A percentile compares a stretch with the other conserved stretches of the same genome.
Conservation (phyloP, 2,888 invertebrate genomes). For the Xylophagus ater region DNA sequence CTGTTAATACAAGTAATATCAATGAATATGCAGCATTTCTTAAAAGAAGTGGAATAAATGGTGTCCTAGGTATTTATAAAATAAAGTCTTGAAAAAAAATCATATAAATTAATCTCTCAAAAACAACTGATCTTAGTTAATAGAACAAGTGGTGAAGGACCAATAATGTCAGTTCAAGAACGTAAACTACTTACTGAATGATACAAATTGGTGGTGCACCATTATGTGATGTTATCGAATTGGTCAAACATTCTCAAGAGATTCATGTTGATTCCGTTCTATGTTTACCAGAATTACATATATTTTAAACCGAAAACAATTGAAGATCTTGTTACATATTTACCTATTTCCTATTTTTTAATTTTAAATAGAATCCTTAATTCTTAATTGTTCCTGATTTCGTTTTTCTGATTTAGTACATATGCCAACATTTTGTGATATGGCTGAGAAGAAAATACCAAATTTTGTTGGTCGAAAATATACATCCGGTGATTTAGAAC, state of each 20-base stretch:
- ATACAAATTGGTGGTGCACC: conserved; percentile 62
- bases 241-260: conserved; percentile 57
- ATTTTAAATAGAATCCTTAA: too few species aligned
- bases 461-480: conserved; percentile 76
- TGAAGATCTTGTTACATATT: conserved; percentile 52
- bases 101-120: conserved; percentile 2
- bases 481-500: conserved; percentile 59
- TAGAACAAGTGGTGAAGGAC: conserved; percentile 70
- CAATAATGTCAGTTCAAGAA: conserved; percentile 53
- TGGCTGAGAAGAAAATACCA: conserved; percentile 51
- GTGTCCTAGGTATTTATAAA: conserved; percentile 62
- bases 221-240: conserved; percentile 53
- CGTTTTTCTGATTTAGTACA: conserved; percentile 48
- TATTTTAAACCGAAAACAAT: conserved; percentile 58
- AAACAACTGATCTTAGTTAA: conserved; percentile 63
- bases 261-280: conserved; percentile 56
- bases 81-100: too few species aligned
- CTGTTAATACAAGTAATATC: conserved; percentile 44
- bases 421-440: conserved; percentile 56
- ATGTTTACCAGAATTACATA: conserved; percentile 62
- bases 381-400: too few species aligned
- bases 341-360: too few species aligned
- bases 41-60: conserved; percentile 48
- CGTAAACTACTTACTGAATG: conserved; percentile 57
- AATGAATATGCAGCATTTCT: conserved; percentile 55